Evolutionary conservation across 2,888 invertebrate species (phyloP), one percentile per base, ranked within the genome.

Genomic region (Synergus itoensis): DNA sequence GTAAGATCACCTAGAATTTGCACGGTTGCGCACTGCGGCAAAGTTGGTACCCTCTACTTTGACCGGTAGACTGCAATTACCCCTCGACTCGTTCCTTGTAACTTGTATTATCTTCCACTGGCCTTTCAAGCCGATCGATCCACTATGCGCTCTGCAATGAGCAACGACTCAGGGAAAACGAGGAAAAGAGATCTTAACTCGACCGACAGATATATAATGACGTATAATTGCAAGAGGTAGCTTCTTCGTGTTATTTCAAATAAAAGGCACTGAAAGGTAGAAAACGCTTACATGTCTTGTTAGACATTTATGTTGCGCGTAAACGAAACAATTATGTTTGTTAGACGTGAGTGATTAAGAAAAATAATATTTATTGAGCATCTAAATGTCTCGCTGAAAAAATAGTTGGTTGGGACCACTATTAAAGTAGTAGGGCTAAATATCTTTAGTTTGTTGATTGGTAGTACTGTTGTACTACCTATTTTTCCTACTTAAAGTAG

Each of bases 11-110:
- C 78, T 78, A 80, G 80, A 82, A 82, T 83, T 83, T 81, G 82
- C 82, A 82, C 83, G 79, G 73, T 83, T 82, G 77, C 83, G 81
- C 82, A 82, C 82, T 79, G 73, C 82, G 81, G 77, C 83, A 81
- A 80, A 83, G 78, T 81, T 81, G 80, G 82, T 82, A 81, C 82
- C 83, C 81, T 79, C 81, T 82, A 80, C 83, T 81, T 79, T 73
- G 80, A 77, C 77, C 77, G 28, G 63, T 9, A 60, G 60, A 43
- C 60, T 60, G 78, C 81, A 83, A 83, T 83, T 83, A 83, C 80
- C 69, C 77, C 60, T 43, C 69, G 83, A 80, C 65, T 79, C 73
- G 64, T 43, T 63, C 43, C 62, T 62, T 53, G n/a, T n/a, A 53
- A 53, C 53, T 76, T 60, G 41, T 57, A 41, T 69, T 63, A 18